Evolutionary conservation across 30 jellyfish, hydroid and myxozoan species (phyloP), one percentile per base, ranked within the genome.

Genomic region (Turritopsis dohrnii): DNA sequence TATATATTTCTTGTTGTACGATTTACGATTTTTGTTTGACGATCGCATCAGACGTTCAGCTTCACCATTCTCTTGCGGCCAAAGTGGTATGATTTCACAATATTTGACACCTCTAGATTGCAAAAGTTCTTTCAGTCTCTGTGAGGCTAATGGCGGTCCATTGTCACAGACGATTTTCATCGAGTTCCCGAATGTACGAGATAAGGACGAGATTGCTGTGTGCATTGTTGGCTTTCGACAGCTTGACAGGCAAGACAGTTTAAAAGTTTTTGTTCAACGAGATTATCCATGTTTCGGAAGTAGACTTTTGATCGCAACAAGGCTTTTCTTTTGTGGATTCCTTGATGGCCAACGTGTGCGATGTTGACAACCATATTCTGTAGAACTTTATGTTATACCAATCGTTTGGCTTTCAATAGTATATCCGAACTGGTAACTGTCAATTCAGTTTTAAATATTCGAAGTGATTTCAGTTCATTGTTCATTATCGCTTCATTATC

Each of bases 51-150:
- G 72, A n/a, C 89, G 52, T 83, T 71, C 89, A 65, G 54, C 53
- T 54, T 81, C 87, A 17, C 85, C 87, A 27, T 81, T 86, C 71
- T 69, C 94, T 30, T 53, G 84, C 23, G 94, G 94, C 94, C 94
- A 86, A 8, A 28, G 54, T 1, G 94, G 88, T 29, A 88, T 86
- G 30, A 71, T 79, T 71, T 27, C 21, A n/a, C 84, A 0, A 65
- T 65, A 82, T 22, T 54, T 52, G 41, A 75, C 52, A 53, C 88
- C 88, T 31, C 54, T 54, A 26, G 28, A 76, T 28, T 85, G 77
- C 7, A 31, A 13, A 79, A 75, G 52, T 18, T 60, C 83, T 65
- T 54, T 65, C 41, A 79, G 71, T 71, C 65, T 53, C 23, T 52
- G 54, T 29, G 87, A 80, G n/a, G 79, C 30, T 20, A 86, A 86